phyloP scores from a whole-genome alignment of 2,888 invertebrate species.

The Gandaritis pyraliata region DNA sequence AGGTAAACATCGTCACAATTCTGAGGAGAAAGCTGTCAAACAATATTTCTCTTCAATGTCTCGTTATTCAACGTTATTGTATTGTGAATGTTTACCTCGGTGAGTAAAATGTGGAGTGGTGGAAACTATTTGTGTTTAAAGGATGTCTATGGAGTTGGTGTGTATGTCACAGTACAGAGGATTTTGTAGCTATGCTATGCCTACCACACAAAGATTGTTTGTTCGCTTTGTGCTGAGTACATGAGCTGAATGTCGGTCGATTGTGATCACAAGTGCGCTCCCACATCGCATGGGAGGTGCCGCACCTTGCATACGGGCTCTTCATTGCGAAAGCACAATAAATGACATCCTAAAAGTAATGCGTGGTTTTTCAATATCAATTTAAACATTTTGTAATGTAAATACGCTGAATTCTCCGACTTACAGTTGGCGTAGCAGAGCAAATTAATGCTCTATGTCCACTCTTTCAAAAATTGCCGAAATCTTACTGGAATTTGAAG shows the following conservation, averaged over 20 bases:
- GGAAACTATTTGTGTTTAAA: constrained; percentile 29
- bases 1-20: constrained; percentile 51
- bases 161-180: constrained; percentile 17
- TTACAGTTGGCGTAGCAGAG: constrained; percentile 8
- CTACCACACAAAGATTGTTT: constrained; percentile 63
- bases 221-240: constrained; percentile 63
- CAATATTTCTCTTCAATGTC: constrained; percentile 45
- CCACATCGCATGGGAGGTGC: constrained; percentile 63
- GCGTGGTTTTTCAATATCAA: constrained; percentile 29
- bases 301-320: constrained; percentile 62
- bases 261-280: constrained; percentile 64
- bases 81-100: constrained; percentile 43
- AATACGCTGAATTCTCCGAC: constrained; percentile 9
- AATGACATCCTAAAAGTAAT: constrained; percentile 50
- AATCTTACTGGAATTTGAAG: constrained; percentile 2
- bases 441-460: not conserved
- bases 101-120: constrained; percentile 21
- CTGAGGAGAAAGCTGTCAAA: constrained; percentile 58
- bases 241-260: constrained; percentile 59
- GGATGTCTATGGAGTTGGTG: constrained; percentile 35
- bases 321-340: constrained; percentile 60
- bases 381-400: constrained; percentile 15
- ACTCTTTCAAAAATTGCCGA: constrained; percentile 20
- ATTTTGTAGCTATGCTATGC: constrained; percentile 13
- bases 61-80: constrained; percentile 45